These are phyloP conservation scores for Datnioides undecimradiatus DNA, from an alignment of 2,113 vertebrate species.

Conservation along the genomic window DNA sequence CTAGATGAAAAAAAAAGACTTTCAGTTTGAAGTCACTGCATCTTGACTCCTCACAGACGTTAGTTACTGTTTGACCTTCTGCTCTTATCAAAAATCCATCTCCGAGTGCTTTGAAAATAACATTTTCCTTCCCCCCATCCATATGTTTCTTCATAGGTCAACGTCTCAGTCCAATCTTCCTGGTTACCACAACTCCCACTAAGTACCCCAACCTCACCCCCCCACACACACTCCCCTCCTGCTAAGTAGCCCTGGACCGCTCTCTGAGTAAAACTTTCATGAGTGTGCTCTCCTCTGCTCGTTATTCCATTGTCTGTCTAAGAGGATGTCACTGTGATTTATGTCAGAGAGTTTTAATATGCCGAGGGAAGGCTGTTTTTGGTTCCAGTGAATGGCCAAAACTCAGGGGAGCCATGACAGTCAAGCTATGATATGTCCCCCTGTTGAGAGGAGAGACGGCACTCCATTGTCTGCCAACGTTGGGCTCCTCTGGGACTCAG, in stretches of 20 bases:
- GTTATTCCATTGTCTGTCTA: slow-evolving; percentile 71
- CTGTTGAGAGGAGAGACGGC: slow-evolving; percentile 53
- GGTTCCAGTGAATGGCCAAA: slow-evolving; percentile 61
- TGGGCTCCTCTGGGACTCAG: slow-evolving; percentile 47
- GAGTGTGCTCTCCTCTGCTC: slow-evolving; percentile 62
- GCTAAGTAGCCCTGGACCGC: slow-evolving; percentile 49
- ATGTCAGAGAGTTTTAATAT: slow-evolving; percentile 76
- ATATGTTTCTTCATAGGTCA: slow-evolving; percentile 59
- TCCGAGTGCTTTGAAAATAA: slow-evolving; percentile 31
- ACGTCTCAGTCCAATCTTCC: slow-evolving; percentile 58
- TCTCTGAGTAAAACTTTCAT: slow-evolving; percentile 61
- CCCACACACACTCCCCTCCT: neutral
- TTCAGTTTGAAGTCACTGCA: slow-evolving; percentile 7
- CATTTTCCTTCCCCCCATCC: neutral
- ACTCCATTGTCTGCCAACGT: slow-evolving; percentile 65
- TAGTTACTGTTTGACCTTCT: slow-evolving; percentile 47
- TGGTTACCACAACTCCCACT: slow-evolving; percentile 59
- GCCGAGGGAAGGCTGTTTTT: slow-evolving; percentile 58
- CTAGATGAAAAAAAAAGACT: neutral
- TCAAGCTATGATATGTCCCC: slow-evolving; percentile 55
- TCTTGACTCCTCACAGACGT: slow-evolving; percentile 36
- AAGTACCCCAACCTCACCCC: slow-evolving; percentile 18
- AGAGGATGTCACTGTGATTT: slow-evolving; percentile 75
- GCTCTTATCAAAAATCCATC: slow-evolving; percentile 49
- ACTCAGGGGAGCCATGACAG: slow-evolving; percentile 65